These are phyloP conservation scores for Mimas tiliae DNA, from an alignment of 2,888 invertebrate genomes.

Conservation along the genomic window DNA sequence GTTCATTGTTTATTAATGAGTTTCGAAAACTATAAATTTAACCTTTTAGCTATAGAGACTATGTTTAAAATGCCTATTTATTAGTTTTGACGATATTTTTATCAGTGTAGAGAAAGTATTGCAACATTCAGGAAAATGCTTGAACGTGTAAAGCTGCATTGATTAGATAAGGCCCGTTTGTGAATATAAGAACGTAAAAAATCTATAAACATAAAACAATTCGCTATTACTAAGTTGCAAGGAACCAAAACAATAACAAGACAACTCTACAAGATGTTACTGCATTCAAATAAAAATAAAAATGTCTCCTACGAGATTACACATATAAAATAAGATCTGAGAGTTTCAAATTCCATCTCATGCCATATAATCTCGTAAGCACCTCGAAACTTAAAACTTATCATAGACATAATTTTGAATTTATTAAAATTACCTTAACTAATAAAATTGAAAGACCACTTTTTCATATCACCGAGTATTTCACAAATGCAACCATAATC, in stretches of 20 bases:
- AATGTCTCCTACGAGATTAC: no score
- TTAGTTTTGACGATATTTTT: neutral
- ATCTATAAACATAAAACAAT: neutral
- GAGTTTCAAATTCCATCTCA: neutral
- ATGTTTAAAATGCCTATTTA: no score
- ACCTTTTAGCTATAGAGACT: no score
- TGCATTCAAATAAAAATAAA: no score
- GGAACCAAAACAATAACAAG: neutral
- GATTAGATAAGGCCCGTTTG: neutral
- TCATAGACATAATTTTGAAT: neutral
- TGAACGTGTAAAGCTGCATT: neutral
- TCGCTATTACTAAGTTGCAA: neutral
- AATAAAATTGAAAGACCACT: conserved; percentile 11
- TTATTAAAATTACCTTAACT: conserved; percentile 13
- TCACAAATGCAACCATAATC: conserved; percentile 24
- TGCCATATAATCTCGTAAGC: neutral
- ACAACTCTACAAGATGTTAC: neutral
- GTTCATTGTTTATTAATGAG: no score
- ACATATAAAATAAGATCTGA: no score
- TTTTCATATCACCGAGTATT: conserved; percentile 22
- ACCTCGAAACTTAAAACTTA: neutral
- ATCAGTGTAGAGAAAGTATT: neutral
- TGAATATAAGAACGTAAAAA: neutral
- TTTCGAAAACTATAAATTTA: no score
- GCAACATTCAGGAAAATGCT: neutral